Conservation (phyloP, 2,797 vertebrate genomes). For the Mergus octosetaceus region DNA sequence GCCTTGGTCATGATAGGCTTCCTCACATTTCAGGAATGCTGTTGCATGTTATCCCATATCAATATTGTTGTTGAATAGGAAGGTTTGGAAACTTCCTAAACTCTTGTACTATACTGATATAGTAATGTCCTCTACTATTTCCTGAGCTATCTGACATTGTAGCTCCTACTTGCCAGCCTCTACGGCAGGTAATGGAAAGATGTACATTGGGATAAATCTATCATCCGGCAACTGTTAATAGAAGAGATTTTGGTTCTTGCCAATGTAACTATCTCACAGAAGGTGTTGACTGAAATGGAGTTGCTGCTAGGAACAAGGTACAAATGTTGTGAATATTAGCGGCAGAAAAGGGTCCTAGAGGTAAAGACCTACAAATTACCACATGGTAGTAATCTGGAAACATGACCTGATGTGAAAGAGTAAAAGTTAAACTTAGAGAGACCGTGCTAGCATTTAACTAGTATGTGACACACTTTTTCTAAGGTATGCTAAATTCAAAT, state of each 20-base stretch:
- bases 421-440: neutral
- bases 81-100: neutral
- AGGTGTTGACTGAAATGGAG: neutral
- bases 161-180: neutral
- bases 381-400: neutral
- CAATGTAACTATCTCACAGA: neutral
- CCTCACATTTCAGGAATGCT: neutral
- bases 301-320: neutral
- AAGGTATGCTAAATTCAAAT: conserved; percentile 1
- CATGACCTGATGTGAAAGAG: neutral
- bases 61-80: neutral
- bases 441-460: neutral
- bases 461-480: neutral
- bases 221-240: neutral
- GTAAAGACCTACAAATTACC: neutral
- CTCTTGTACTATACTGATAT: neutral
- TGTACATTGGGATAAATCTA: neutral
- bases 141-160: neutral
- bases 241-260: neutral
- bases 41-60: neutral
- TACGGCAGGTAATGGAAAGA: neutral
- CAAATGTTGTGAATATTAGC: neutral
- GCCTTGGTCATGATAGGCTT: neutral
- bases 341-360: neutral
- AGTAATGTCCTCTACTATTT: neutral